phyloP scores from a whole-genome alignment of 2,888 invertebrate species.

The Drosophila lacicola region DNA sequence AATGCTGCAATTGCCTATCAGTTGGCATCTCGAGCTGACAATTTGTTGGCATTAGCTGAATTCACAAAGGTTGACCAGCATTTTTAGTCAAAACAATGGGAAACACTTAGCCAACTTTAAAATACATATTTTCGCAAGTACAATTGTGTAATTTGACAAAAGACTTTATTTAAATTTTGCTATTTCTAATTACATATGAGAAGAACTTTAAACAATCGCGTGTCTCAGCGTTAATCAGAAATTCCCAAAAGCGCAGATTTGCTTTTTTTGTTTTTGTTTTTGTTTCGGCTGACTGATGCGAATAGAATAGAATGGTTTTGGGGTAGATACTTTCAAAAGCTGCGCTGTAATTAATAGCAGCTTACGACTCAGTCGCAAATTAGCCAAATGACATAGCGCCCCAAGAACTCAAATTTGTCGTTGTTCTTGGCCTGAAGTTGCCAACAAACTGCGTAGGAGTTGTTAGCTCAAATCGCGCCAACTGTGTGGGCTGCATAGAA shows the following conservation, averaged over 20 bases:
- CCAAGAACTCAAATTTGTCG: conserved; percentile 41
- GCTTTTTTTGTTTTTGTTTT: conserved; percentile 33
- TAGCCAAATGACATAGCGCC: conserved; percentile 62
- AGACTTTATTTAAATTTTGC: conserved; percentile 52
- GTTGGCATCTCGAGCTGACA: conserved; percentile 3
- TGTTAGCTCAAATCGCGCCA: conserved; percentile 26
- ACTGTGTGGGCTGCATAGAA: conserved; percentile 34
- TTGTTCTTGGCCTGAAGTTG: conserved; percentile 40
- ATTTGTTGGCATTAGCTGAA: conserved; percentile 29
- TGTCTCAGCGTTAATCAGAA: conserved; percentile 37
- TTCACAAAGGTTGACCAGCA: conserved; percentile 6
- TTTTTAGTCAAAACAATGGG: conserved; percentile 35
- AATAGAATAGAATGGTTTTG: conserved; percentile 61
- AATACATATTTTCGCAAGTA: conserved; percentile 12
- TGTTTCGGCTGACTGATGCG: conserved; percentile 41
- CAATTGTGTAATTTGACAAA: conserved; percentile 38
- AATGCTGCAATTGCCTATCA: conserved; percentile 35
- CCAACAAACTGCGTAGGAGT: conserved; percentile 41
- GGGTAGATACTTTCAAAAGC: conserved; percentile 41
- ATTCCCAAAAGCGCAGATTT: conserved; percentile 52
- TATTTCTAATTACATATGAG: conserved; percentile 54
- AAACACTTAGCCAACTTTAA: conserved; percentile 23
- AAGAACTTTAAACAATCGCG: conserved; percentile 57
- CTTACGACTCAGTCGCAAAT: conserved; percentile 66
- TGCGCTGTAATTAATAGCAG: conserved; percentile 68